Conservation (phyloP, 35 echinoderm and acorn worm species). For the Heliocidaris erythrogramma region DNA sequence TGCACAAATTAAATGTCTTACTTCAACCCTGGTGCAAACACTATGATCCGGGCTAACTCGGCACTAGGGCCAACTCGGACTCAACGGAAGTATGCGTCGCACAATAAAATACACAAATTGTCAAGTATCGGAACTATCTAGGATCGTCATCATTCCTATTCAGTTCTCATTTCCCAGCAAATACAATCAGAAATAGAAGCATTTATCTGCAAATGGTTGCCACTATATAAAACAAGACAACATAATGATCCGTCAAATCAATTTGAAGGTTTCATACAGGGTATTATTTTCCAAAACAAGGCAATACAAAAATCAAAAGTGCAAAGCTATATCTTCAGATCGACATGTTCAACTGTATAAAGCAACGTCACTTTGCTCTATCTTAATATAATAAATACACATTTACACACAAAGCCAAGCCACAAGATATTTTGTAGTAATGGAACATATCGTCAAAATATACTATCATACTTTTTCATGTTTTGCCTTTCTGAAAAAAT, state of each 20-base stretch:
- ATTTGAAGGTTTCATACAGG: constrained; percentile 20
- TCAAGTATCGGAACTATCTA: too few species aligned
- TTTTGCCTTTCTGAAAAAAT: not conserved
- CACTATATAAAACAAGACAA: not conserved
- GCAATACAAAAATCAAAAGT: not conserved
- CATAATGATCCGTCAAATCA: not conserved
- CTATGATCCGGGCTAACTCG: too few species aligned
- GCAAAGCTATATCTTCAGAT: not conserved
- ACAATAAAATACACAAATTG: too few species aligned
- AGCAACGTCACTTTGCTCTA: not conserved
- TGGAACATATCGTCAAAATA: not conserved
- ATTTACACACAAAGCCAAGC: not conserved
- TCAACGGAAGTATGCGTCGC: too few species aligned
- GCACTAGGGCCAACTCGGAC: too few species aligned
- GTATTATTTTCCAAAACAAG: constrained; percentile 17
- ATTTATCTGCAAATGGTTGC: too few species aligned
- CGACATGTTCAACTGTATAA: constrained; percentile 7
- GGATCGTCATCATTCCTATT: too few species aligned
- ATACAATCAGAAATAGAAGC: too few species aligned
- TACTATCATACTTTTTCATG: not conserved
- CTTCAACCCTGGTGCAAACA: too few species aligned
- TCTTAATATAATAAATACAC: not conserved
- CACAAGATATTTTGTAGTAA: not conserved
- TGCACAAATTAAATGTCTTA: too few species aligned
- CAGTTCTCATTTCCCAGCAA: too few species aligned